Percentiles rank a stretch among this genome's conserved stretches.
These are phyloP conservation scores for Lochmaea crataegi DNA, from an alignment of 2,888 invertebrate species.

Conservation along the genomic window DNA sequence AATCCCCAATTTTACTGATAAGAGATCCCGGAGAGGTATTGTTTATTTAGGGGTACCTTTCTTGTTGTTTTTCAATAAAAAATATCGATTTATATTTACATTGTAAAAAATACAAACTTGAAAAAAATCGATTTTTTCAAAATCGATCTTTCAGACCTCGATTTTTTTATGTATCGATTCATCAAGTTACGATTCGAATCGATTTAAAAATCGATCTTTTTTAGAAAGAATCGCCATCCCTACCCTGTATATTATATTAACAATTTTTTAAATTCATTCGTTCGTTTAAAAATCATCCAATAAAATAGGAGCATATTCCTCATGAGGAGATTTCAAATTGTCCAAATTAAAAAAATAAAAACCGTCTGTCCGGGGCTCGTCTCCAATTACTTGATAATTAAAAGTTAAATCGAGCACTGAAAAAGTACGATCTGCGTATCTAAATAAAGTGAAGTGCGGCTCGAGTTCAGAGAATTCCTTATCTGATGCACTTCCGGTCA, in stretches of 20 bases:
- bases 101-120: too few species aligned
- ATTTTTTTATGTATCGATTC: too few species aligned
- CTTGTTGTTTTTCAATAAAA: too few species aligned
- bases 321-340: not conserved
- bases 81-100: too few species aligned
- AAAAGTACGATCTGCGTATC: conserved; percentile 31
- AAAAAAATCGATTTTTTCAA: too few species aligned
- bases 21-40: too few species aligned
- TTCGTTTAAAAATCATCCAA: not conserved
- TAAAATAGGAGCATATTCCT: not conserved
- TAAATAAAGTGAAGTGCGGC: conserved; percentile 27
- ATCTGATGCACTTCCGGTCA: conserved; percentile 37
- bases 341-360: conserved; percentile 19
- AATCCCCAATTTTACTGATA: too few species aligned
- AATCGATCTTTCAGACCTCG: too few species aligned
- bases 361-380: conserved; percentile 24
- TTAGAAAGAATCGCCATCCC: too few species aligned
- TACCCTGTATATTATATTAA: not conserved
- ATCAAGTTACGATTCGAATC: too few species aligned
- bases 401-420: conserved; percentile 34
- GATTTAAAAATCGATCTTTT: too few species aligned
- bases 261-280: not conserved
- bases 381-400: conserved; percentile 36
- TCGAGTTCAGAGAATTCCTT: conserved; percentile 31
- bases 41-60: too few species aligned